These are phyloP conservation scores for Chaetorhynchus papuensis DNA, from an alignment of 2,113 vertebrate genomes.

Conservation along the genomic window DNA sequence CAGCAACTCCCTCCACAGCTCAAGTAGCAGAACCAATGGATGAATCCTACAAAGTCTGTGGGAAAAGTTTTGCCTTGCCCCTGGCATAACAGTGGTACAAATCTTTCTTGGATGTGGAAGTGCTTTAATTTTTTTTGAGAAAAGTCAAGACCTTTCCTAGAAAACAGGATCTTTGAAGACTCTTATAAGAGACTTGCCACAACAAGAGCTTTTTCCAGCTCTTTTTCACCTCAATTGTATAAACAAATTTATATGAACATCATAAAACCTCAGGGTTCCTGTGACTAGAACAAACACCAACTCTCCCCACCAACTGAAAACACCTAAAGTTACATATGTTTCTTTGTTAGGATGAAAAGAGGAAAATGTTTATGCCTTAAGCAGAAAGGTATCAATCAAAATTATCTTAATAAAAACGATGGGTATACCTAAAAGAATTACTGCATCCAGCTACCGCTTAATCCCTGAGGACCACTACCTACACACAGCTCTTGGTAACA, in stretches of 20 bases:
- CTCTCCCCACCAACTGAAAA: neutral
- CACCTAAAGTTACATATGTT: neutral
- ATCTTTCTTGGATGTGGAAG: neutral
- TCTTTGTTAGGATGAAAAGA: neutral
- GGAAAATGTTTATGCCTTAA: neutral
- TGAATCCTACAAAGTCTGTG: neutral
- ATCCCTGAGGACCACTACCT: neutral
- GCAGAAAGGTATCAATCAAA: neutral
- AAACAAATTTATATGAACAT: neutral
- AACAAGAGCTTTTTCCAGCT: neutral
- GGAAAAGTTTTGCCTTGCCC: neutral
- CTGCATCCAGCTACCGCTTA: neutral
- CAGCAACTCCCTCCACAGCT: neutral
- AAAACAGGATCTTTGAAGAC: fast-evolving
- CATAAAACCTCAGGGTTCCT: neutral
- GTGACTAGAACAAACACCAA: neutral
- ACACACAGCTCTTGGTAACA: neutral
- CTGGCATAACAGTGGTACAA: neutral
- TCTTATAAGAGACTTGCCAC: neutral
- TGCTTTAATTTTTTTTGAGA: neutral
- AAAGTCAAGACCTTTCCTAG: neutral
- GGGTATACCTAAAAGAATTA: neutral
- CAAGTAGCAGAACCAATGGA: neutral
- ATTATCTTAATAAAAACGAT: neutral
- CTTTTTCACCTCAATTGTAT: neutral